These are phyloP conservation scores for Phalacrocorax aristotelis DNA, from an alignment of 2,113 vertebrate genomes.

Conservation along the genomic window DNA sequence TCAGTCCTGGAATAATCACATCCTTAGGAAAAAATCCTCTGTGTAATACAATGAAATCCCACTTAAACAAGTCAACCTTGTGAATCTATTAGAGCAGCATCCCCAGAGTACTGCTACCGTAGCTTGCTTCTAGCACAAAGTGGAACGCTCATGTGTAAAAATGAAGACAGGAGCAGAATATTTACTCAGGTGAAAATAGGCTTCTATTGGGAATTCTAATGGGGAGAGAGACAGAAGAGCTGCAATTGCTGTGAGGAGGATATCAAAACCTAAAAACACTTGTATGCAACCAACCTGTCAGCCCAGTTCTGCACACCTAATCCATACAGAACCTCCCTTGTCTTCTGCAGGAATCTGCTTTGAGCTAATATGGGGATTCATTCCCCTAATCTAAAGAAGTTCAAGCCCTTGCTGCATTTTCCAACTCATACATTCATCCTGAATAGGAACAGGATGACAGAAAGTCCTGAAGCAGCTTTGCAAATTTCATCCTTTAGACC, in stretches of 20 bases:
- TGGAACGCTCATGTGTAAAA: not conserved
- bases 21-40: slow-evolving; percentile 67
- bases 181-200: slow-evolving; percentile 38
- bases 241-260: not conserved
- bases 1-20: slow-evolving; percentile 72
- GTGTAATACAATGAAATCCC: slow-evolving; percentile 69
- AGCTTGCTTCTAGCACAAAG: not conserved
- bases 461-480: not conserved
- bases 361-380: not conserved
- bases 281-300: not conserved
- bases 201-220: not conserved
- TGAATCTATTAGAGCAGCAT: slow-evolving; percentile 56
- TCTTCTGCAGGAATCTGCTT: not conserved
- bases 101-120: slow-evolving; percentile 39
- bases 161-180: slow-evolving; percentile 29
- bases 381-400: slow-evolving; percentile 31
- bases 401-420: slow-evolving; percentile 17
- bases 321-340: not conserved
- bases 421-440: not conserved
- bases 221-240: not conserved
- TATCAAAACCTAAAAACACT: not conserved
- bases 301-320: not conserved
- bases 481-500: slow-evolving; percentile 5
- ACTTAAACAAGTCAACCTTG: slow-evolving; percentile 68
- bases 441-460: not conserved